Evolutionary conservation across 2,797 vertebrate species (phyloP), one percentile per base, ranked within the genome.

Genomic region (Diplodus sargus): DNA sequence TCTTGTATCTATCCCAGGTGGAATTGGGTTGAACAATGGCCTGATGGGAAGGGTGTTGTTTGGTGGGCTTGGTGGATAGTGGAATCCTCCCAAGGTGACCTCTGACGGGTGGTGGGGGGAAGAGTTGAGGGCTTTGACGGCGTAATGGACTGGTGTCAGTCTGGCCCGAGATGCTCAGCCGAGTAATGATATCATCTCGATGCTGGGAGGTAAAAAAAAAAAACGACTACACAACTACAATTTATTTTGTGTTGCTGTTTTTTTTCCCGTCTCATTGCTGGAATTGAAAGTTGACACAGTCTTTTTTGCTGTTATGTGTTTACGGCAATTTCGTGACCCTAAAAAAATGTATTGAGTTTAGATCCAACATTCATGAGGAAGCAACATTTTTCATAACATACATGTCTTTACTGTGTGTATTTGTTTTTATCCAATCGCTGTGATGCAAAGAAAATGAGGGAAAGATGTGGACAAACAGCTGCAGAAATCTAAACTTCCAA

Each of bases 1-100:
- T 87, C 87, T 88, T 86, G 89, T 93, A 87, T 89, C 89, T 87
- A 90, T 92, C 86, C 82, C 89, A 82, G 89, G 89, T 91, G 90
- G 90, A 91, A 89, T 93, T 91, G 89, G 70, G 83, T 83, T 90
- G 90, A 91, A 91, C 91, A 93, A 92, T 87, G 82, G 82, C 85
- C 59, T 90, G 91, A 93, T 89, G 87, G 86, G 86, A 88, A 88
- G 82, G 82, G 72, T 91, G 89, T 88, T 89, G 89, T 91, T 82
- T 78, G 89, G 79, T 84, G 86, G 85, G 79, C 81, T 84, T 7
- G 82, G 66, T 81, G 81, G 86, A 87, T 59, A 81, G 88, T 76
- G 84, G 90, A 90, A 92, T 93, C 87, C 88, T 88, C 76, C 82
- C 90, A 93, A 94, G 93, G 93, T 94, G 87, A 94, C 93, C 91